Conservation (phyloP, 2,113 vertebrate species). For the Sporophila hypoxantha region DNA sequence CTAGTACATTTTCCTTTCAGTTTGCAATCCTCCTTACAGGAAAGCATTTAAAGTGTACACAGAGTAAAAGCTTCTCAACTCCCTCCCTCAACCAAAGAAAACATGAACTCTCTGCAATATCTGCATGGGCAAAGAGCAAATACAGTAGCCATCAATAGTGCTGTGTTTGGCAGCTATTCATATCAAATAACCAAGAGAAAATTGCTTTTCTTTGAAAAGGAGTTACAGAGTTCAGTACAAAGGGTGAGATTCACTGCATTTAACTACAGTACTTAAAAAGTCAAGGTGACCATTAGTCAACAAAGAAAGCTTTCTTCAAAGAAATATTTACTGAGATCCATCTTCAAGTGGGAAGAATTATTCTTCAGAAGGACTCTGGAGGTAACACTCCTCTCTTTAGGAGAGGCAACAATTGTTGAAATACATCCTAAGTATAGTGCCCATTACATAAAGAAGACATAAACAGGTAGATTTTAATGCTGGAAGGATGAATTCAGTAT, state of each 20-base stretch:
- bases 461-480: neutral
- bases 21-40: neutral
- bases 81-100: neutral
- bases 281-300: neutral
- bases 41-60: neutral
- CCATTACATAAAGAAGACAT: neutral
- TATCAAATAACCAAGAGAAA: slow-evolving; percentile 4
- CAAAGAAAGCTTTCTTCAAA: neutral
- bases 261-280: neutral
- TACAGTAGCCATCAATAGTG: neutral
- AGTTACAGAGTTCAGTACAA: neutral
- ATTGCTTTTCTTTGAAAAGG: slow-evolving; percentile 18
- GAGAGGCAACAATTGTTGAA: neutral
- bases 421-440: neutral
- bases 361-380: neutral
- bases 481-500: neutral
- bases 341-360: neutral
- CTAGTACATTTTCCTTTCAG: neutral
- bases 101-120: neutral
- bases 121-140: slow-evolving; percentile 11
- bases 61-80: neutral
- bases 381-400: neutral
- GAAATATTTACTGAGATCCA: neutral
- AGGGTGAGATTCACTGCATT: neutral
- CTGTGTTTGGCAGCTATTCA: neutral